Evolutionary conservation across 2,113 vertebrate species (phyloP).

Genomic region (Notiomystis cincta): DNA sequence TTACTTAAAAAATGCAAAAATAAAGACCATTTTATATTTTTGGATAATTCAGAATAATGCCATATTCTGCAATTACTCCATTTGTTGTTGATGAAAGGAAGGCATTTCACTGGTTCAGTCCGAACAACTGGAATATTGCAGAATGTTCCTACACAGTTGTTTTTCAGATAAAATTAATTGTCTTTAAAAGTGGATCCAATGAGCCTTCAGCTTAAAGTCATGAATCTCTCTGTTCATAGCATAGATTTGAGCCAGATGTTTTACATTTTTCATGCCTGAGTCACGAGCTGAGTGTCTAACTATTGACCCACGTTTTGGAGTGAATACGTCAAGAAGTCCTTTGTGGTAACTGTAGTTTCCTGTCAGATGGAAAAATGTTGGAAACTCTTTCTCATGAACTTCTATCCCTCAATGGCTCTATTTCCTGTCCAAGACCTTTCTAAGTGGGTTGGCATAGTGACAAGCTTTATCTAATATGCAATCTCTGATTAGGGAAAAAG

Average conservation of each 20-base stretch:
- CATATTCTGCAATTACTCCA: not conserved
- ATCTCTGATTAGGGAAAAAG: not conserved
- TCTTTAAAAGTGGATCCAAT: not conserved
- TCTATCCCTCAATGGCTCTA: not conserved
- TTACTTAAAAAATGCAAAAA: not conserved
- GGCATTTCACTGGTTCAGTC: not conserved
- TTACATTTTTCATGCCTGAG: slow-evolving; percentile 39
- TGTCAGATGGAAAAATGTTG: slow-evolving; percentile 42
- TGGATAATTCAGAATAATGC: not conserved
- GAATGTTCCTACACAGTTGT: not conserved
- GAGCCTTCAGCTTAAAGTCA: not conserved
- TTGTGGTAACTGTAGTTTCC: slow-evolving; percentile 25
- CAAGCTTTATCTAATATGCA: not conserved
- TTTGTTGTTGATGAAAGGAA: not conserved
- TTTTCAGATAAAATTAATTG: not conserved
- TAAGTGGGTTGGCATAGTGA: not conserved
- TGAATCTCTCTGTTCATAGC: not conserved
- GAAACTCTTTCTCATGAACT: slow-evolving; percentile 39
- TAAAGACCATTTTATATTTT: not conserved
- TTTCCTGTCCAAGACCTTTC: slow-evolving; percentile 22
- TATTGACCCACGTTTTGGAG: not conserved
- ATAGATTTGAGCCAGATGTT: slow-evolving; percentile 32
- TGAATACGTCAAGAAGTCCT: not conserved
- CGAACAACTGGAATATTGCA: not conserved
- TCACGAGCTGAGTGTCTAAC: not conserved